These are phyloP conservation scores for Protonibea diacanthus DNA, from an alignment of 2,797 vertebrate species.

Conservation along the genomic window DNA sequence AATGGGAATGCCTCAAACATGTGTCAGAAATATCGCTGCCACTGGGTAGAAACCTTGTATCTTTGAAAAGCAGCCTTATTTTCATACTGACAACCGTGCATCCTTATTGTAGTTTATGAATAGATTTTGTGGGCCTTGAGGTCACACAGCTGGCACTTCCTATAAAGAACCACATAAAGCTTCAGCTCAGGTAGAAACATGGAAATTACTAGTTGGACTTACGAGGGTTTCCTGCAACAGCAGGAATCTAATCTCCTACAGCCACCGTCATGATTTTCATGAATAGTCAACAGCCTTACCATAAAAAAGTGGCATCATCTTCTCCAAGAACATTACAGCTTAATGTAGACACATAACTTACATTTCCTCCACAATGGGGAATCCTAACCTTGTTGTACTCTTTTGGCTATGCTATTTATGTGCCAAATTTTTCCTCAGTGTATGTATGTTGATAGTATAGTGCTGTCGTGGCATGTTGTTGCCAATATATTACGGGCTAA, in stretches of 20 bases:
- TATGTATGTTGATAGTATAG: constrained; percentile 62
- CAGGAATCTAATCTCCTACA: constrained; percentile 73
- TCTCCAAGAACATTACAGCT: constrained; percentile 72
- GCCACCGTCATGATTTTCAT: constrained; percentile 71
- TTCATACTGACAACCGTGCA: constrained; percentile 67
- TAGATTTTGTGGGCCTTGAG: constrained; percentile 68
- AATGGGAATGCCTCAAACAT: constrained; percentile 74
- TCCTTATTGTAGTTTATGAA: constrained; percentile 75
- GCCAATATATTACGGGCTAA: constrained; percentile 75
- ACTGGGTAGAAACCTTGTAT: constrained; percentile 68
- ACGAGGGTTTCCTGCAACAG: constrained; percentile 64
- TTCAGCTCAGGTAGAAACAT: constrained; percentile 71
- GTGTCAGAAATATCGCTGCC: constrained; percentile 75
- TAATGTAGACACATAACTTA: constrained; percentile 81
- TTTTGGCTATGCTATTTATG: constrained; percentile 66
- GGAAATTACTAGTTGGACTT: constrained; percentile 75
- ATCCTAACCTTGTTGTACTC: constrained; percentile 58
- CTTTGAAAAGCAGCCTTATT: constrained; percentile 73
- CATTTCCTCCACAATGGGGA: constrained; percentile 69
- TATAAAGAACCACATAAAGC: constrained; percentile 79
- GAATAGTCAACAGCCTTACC: constrained; percentile 78
- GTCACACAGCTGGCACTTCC: constrained; percentile 76
- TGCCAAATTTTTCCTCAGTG: constrained; percentile 56
- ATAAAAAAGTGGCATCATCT: constrained; percentile 76
- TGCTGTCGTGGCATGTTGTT: constrained; percentile 52